A percentile compares a stretch with the other conserved stretches of the same genome.
These are phyloP conservation scores for Alcis repandata DNA, from an alignment of 2,888 invertebrate genomes.

Conservation along the genomic window DNA sequence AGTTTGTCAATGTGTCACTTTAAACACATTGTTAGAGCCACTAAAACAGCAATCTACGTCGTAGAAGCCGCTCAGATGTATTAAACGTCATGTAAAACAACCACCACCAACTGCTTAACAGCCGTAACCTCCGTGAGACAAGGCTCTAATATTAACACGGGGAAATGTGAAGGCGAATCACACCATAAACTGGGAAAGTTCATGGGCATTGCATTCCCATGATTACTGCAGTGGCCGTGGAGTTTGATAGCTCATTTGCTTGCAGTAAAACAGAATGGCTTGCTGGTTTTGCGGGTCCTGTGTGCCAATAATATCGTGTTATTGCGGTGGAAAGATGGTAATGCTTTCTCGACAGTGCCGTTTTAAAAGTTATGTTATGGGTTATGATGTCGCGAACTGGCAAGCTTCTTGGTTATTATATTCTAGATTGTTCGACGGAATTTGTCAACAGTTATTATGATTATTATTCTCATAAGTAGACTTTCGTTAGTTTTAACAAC, in stretches of 20 bases:
- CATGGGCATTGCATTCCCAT: constrained; percentile 39
- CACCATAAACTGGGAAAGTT: constrained; percentile 37
- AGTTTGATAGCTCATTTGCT: constrained; percentile 19
- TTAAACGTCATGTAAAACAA: constrained; percentile 22
- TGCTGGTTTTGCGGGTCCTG: background rate
- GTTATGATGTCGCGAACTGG: background rate
- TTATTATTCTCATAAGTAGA: no score
- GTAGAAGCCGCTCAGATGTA: constrained; percentile 23
- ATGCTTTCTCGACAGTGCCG: background rate
- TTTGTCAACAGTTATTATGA: no score
- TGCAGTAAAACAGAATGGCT: constrained; percentile 27
- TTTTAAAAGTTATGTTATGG: constrained; percentile 5
- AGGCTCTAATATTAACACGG: constrained; percentile 34
- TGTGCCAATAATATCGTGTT: constrained; percentile 13
- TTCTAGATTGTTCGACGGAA: background rate
- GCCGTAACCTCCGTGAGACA: constrained; percentile 29
- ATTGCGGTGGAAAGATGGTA: constrained; percentile 15
- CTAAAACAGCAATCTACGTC: constrained; percentile 12
- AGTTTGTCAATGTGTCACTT: constrained; percentile 3
- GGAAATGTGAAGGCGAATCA: constrained; percentile 45
- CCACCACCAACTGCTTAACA: constrained; percentile 21
- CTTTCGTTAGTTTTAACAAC: no score
- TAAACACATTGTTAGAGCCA: background rate
- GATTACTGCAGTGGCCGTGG: constrained; percentile 30
- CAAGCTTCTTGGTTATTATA: background rate